These are phyloP conservation scores for Bacillus rossius DNA, from an alignment of 1,140 invertebrate genomes.

Conservation along the genomic window DNA sequence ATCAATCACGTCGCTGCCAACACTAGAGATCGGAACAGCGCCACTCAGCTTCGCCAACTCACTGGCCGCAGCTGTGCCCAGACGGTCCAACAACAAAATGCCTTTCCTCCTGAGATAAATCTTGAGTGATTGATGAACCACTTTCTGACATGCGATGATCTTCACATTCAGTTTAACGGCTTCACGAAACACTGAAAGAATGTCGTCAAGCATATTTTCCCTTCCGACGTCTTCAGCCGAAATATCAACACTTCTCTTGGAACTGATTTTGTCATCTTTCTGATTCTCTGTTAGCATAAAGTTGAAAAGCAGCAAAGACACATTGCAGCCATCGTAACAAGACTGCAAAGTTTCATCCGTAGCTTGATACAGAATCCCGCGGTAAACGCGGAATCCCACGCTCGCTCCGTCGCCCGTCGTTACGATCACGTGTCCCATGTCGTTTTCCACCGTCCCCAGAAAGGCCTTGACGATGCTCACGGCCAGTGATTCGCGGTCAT, in stretches of 20 bases:
- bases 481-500: not conserved
- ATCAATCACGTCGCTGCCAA: not conserved
- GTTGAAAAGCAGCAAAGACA: slow-evolving; percentile 6
- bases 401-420: not conserved
- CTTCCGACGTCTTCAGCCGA: not conserved
- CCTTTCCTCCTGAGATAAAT: slow-evolving; percentile 6
- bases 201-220: not conserved
- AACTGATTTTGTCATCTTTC: not conserved
- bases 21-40: slow-evolving; percentile 1
- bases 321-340: not conserved
- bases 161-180: not conserved
- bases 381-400: not conserved
- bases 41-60: slow-evolving; percentile 3
- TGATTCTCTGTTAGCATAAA: slow-evolving; percentile 7
- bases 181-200: too few species aligned
- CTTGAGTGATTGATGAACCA: not conserved
- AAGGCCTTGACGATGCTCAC: slow-evolving; percentile 6
- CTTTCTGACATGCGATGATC: slow-evolving; percentile 12
- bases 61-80: slow-evolving; percentile 1
- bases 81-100: slow-evolving; percentile 7
- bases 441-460: not conserved
- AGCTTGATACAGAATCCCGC: slow-evolving; percentile 3
- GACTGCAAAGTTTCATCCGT: not conserved
- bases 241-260: not conserved
- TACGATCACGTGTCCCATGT: slow-evolving; percentile 8